Evolutionary conservation across 2,113 vertebrate genomes (phyloP), one percentile per base, ranked within the genome.

Genomic region (Bostrychus sinensis): DNA sequence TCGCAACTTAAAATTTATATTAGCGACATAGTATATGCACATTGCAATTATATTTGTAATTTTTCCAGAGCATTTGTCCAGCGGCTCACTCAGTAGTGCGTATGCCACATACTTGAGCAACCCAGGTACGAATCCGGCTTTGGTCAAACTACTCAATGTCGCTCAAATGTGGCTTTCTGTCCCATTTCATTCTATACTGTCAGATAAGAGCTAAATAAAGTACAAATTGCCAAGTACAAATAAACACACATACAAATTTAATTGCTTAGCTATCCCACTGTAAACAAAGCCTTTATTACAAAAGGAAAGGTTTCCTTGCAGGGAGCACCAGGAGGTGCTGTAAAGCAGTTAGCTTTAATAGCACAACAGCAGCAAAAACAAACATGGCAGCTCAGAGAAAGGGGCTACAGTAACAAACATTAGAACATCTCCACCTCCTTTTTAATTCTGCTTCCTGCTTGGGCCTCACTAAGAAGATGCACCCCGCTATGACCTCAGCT

Each of bases 271-370:
- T 10, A n/a, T 51, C 22, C 45, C 22, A 48, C 12, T 48, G 22
- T 48, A 48, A 12, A 48, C n/a, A 51, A 51, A 51, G 3, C 25
- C 48, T 51, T 51, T 51, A n/a, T 67, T 75, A 43, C 42, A 75
- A 77, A 70, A 70, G 56, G 60, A 69, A 59, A 66, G 56, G 62
- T 86, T 84, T 91, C 82, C 84, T 89, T 81, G 36, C 1, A 34
- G 79, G 78, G 66, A 90, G 90, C 90, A 89, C 88, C 89, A 89
- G 91, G 89, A 88, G 88, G 90, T 84, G 87, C 85, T 91, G 87
- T 89, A 83, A 87, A 85, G 72, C 87, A 88, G 84, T 84, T 89
- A 81, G 84, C 78, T 90, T 87, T 86, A 82, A 88, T 87, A 89
- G 83, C 77, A 62, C 80, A 86, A 82, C 74, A 65, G 70, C 58